A percentile compares a stretch with the other conserved stretches of the same genome.
Evolutionary conservation across 2,797 vertebrate genomes (phyloP).

Genomic region (Nannoperca obscura): DNA sequence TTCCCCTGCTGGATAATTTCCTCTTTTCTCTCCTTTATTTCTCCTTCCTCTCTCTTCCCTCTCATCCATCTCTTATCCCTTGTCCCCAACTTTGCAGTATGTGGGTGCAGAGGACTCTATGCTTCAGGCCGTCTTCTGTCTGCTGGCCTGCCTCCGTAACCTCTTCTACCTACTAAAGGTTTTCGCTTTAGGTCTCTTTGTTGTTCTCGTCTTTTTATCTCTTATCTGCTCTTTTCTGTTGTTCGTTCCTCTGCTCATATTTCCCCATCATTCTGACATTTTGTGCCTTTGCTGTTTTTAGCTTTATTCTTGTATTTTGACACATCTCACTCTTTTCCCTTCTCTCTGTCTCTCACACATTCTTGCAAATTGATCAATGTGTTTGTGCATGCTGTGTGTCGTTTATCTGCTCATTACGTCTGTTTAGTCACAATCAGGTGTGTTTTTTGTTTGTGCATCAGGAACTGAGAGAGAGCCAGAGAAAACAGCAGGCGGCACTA

Average conservation of each 20-base stretch:
- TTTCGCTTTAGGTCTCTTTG: slow-evolving; percentile 59
- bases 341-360: neutral
- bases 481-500: slow-evolving; percentile 90
- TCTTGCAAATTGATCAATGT: neutral
- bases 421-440: neutral
- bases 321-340: neutral
- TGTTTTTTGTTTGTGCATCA: slow-evolving; percentile 68
- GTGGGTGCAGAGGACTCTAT: slow-evolving; percentile 94
- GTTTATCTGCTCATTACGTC: neutral
- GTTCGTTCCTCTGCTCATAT: neutral
- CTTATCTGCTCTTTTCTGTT: neutral
- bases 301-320: neutral
- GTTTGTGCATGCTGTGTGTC: slow-evolving; percentile 18
- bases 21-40: slow-evolving; percentile 8
- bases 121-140: slow-evolving; percentile 96
- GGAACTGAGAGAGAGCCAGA: slow-evolving; percentile 93
- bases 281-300: slow-evolving; percentile 5
- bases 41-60: slow-evolving; percentile 13
- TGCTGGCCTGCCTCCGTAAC: slow-evolving; percentile 97
- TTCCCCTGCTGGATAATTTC: slow-evolving; percentile 10
- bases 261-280: neutral
- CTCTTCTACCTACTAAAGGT: slow-evolving; percentile 99
- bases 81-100: slow-evolving; percentile 85
- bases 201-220: slow-evolving; percentile 70
- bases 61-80: slow-evolving; percentile 24